Conservation (phyloP, 2,113 vertebrate genomes). For the Crotophaga sulcirostris region DNA sequence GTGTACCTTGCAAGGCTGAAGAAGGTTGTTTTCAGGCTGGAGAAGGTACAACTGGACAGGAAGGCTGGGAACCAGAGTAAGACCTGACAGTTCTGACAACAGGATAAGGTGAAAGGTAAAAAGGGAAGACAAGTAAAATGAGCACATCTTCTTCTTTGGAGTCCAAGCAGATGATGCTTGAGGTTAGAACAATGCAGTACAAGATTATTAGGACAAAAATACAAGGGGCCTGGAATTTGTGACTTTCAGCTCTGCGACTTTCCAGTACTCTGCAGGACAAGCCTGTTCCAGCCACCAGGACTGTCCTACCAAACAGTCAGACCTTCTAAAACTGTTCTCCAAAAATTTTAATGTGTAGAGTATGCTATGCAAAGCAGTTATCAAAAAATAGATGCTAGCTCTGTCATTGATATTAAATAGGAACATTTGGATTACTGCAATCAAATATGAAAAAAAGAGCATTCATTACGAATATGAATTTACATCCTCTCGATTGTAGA, state of each 20-base stretch:
- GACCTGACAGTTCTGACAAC: background rate
- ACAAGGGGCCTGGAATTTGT: background rate
- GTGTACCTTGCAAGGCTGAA: background rate
- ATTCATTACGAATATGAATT: conserved; percentile 71
- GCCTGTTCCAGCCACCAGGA: background rate
- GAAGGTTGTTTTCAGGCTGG: background rate
- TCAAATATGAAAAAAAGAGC: conserved; percentile 64
- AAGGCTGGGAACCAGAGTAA: background rate
- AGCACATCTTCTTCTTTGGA: background rate
- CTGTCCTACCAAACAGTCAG: background rate
- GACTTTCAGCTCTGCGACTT: background rate
- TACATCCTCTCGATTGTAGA: conserved; percentile 70
- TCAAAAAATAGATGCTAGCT: conserved; percentile 66
- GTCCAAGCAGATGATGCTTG: background rate
- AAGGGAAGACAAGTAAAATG: background rate
- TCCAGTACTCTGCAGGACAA: background rate
- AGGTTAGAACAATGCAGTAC: background rate
- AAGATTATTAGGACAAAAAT: background rate
- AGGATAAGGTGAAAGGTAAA: background rate
- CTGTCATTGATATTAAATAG: conserved; percentile 65
- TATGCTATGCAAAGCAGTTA: conserved; percentile 63
- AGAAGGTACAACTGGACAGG: background rate
- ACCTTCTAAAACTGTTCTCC: background rate
- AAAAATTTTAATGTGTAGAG: conserved; percentile 45
- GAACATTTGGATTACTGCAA: conserved; percentile 60